Percentiles rank a stretch among this genome's conserved stretches.
Conservation (phyloP, 2,888 invertebrate genomes). For the Cephonodes hylas region DNA sequence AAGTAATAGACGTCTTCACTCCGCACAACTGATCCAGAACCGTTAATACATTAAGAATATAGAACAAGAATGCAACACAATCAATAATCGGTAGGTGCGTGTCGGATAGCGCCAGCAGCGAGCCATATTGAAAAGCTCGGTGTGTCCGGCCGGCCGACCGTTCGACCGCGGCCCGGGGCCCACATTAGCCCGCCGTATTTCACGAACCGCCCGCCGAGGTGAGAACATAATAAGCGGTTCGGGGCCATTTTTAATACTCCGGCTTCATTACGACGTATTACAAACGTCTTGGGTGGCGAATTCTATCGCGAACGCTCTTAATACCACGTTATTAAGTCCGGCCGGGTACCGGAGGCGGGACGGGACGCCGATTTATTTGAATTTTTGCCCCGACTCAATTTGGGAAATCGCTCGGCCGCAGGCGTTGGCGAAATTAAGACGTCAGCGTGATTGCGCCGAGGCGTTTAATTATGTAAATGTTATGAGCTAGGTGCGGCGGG, state of each 20-base stretch:
- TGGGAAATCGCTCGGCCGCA: slow-evolving; percentile 78
- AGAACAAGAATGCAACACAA: slow-evolving; percentile 1
- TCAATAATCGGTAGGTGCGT: slow-evolving; percentile 8
- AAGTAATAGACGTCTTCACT: background rate
- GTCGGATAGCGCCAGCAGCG: slow-evolving; percentile 58
- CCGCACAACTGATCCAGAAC: background rate
- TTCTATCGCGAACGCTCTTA: slow-evolving; percentile 79
- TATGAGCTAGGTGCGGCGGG: slow-evolving; percentile 71
- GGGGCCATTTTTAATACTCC: slow-evolving; percentile 79
- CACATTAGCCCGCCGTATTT: slow-evolving; percentile 76
- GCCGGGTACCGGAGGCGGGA: slow-evolving; percentile 59
- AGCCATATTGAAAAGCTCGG: slow-evolving; percentile 48
- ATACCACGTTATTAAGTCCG: slow-evolving; percentile 73
- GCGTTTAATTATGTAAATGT: slow-evolving; percentile 81
- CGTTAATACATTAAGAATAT: background rate
- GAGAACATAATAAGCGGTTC: slow-evolving; percentile 81
- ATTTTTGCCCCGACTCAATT: slow-evolving; percentile 80
- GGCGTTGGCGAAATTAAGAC: slow-evolving; percentile 79
- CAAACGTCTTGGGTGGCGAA: slow-evolving; percentile 81
- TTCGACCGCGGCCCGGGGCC: slow-evolving; percentile 40
- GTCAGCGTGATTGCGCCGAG: slow-evolving; percentile 76
- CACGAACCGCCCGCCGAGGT: slow-evolving; percentile 74
- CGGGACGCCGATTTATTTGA: slow-evolving; percentile 77
- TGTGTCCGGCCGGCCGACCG: slow-evolving; percentile 28
- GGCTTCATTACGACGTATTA: slow-evolving; percentile 80